Evolutionary conservation across 2,888 invertebrate species (phyloP).

Genomic region (Trichacis sp.): DNA sequence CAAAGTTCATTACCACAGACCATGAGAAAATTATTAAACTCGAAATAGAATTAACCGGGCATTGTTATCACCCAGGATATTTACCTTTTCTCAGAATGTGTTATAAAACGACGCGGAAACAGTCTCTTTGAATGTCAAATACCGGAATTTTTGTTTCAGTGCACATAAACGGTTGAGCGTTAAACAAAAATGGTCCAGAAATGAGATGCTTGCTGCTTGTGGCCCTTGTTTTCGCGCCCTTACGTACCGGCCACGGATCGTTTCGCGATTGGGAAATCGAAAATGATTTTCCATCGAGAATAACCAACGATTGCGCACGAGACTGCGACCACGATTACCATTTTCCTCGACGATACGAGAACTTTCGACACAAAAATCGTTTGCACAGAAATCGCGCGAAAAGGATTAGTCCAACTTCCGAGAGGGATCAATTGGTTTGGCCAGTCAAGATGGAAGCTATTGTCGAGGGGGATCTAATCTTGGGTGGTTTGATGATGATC

Average conservation of each 20-base stretch:
- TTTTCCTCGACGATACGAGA: not conserved
- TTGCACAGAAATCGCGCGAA: constrained; percentile 25
- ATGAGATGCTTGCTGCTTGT: constrained; percentile 37
- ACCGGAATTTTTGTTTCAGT: no score
- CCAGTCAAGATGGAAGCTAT: constrained; percentile 84
- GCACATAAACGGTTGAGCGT: no score
- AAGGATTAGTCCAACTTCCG: constrained; percentile 51
- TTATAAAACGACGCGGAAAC: no score
- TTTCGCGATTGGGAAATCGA: constrained; percentile 21
- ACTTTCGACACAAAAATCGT: constrained; percentile 33
- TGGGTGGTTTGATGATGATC: constrained; percentile 94
- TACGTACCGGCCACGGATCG: constrained; percentile 28
- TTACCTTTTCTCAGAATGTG: no score
- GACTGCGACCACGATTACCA: no score
- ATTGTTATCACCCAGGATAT: no score
- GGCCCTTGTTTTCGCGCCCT: constrained; percentile 26
- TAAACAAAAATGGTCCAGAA: constrained; percentile 33
- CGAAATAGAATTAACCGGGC: no score
- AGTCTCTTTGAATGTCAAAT: no score
- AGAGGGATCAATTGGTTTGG: constrained; percentile 69
- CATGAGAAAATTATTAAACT: no score
- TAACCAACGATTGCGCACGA: no score
- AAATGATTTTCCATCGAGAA: constrained; percentile 14
- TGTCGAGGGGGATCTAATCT: constrained; percentile 85
- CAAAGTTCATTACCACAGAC: no score